Base-by-base conservation (phyloP, 2,888 invertebrate genomes). In the Panorpa germanica region DNA sequence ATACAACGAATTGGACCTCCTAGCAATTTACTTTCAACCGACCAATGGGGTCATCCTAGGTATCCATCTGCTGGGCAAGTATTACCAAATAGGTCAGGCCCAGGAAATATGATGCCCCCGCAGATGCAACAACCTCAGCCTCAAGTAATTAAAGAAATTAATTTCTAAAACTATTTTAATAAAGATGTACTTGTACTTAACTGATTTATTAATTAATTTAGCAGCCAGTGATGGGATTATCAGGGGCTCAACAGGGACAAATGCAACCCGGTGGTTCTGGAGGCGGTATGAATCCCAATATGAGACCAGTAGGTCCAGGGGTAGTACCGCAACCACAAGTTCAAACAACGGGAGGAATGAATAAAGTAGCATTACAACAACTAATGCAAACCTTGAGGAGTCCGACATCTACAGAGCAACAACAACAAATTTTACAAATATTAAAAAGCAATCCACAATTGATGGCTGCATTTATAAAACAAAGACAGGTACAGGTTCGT, bases 391-490 rank as follows among this genome's bases (percentile, higher is more conserved):
- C 88, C 35, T 63, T 96, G 30, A 73, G 83, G 43, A 83, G 82
- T 42, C 90, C 91, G 30, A 77, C 77, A 42, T 78, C 83, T 28
- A 33, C 33, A 5, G 86, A 91, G 48, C 91, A 93, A 49, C 91
- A 93, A 47, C 78, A 78, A 47, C 80, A 83, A 55, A 73, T 85
- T 36, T 61, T 91, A 37, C 73, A 77, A 45, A 86, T 93, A 46
- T 67, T 93, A 38, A 90, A 90, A 55, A 77, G 81, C 39, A 88
- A 91, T 58, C 93, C 93, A 22, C 85, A 83, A 43, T 64, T 95
- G 26, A 91, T 93, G 86, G 86, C 90, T 32, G 86, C 90, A 31
- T 88, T 88, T 49, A 81, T 93, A 40, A 86, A 88, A 47, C 83
- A 85, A 52, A 63, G 82, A 49, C 74, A 78, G 58, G 70, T 66